A percentile compares a stretch with the other conserved stretches of the same genome.
Conservation (phyloP, 2,888 invertebrate genomes). For the Dynastes tityus region DNA sequence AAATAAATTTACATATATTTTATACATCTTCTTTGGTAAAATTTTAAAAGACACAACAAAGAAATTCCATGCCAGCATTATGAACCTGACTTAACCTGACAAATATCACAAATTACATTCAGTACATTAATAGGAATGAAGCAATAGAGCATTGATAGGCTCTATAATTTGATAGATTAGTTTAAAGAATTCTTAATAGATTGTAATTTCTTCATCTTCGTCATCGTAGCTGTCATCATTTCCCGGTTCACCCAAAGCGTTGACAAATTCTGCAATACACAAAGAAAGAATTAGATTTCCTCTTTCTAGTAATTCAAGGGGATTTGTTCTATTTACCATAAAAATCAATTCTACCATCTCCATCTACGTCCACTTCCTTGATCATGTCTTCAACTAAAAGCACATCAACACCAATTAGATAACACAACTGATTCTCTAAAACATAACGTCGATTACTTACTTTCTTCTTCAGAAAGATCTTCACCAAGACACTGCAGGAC, state of each 20-base stretch:
- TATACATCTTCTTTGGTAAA: neutral
- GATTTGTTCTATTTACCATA: constrained; percentile 75
- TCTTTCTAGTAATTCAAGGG: constrained; percentile 22
- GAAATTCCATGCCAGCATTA: neutral
- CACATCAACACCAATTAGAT: neutral
- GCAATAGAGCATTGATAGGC: neutral
- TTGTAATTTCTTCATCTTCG: constrained; percentile 75
- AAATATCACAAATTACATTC: constrained; percentile 35
- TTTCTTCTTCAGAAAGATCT: constrained; percentile 91
- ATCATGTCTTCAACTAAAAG: constrained; percentile 95
- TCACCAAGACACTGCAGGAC: constrained; percentile 92
- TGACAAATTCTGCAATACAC: constrained; percentile 80
- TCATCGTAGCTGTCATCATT: constrained; percentile 82
- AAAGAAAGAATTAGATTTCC: constrained; percentile 25
- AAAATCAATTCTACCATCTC: constrained; percentile 94
- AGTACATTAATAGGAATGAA: constrained; percentile 25
- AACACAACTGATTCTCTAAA: too few relatives aligned
- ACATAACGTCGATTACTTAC: constrained; percentile 72
- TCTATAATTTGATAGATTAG: neutral
- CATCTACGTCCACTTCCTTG: constrained; percentile 95
- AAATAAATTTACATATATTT: neutral
- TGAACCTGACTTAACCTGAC: neutral
- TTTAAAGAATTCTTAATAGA: constrained; percentile 54
- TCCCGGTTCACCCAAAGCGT: constrained; percentile 87
- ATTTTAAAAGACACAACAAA: neutral